Conservation (phyloP, 2,888 invertebrate species). For the Flexamia atlantica region DNA sequence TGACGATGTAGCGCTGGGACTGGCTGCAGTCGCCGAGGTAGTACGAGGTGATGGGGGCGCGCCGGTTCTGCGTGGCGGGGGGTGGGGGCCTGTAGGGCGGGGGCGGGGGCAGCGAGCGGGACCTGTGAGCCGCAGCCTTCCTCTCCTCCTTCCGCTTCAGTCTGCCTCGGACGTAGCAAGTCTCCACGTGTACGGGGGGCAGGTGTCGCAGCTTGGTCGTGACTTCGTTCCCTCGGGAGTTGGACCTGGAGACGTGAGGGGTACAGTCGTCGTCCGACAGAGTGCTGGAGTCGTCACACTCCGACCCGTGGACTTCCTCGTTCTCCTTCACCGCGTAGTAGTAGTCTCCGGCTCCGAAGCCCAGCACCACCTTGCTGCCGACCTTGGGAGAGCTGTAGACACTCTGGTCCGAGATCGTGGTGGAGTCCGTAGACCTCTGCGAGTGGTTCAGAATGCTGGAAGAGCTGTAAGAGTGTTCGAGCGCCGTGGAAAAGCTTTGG, state of each 20-base stretch:
- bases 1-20: slow-evolving; percentile 71
- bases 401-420: slow-evolving; percentile 52
- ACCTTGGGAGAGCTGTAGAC: slow-evolving; percentile 60
- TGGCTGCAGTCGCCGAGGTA: slow-evolving; percentile 72
- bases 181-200: slow-evolving; percentile 81
- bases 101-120: slow-evolving; percentile 71
- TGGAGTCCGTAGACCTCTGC: slow-evolving; percentile 52
- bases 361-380: slow-evolving; percentile 49
- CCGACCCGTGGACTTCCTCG: slow-evolving; percentile 64
- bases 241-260: slow-evolving; percentile 75
- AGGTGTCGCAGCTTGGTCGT: slow-evolving; percentile 73
- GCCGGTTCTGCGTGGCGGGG: slow-evolving; percentile 68
- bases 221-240: slow-evolving; percentile 75
- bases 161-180: slow-evolving; percentile 70
- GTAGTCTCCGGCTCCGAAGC: slow-evolving; percentile 65
- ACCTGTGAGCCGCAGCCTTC: slow-evolving; percentile 69
- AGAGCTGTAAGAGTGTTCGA: slow-evolving; percentile 56
- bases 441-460: slow-evolving; percentile 54
- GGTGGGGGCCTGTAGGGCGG: slow-evolving; percentile 71
- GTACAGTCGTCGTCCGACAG: slow-evolving; percentile 76
- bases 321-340: slow-evolving; percentile 63
- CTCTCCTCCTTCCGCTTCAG: slow-evolving; percentile 71
- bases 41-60: slow-evolving; percentile 72
- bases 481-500: slow-evolving; percentile 13
- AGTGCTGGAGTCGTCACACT: slow-evolving; percentile 74